Evolutionary conservation across 2,888 invertebrate species (phyloP), one percentile per base, ranked within the genome.

Genomic region (Panopea generosa): DNA sequence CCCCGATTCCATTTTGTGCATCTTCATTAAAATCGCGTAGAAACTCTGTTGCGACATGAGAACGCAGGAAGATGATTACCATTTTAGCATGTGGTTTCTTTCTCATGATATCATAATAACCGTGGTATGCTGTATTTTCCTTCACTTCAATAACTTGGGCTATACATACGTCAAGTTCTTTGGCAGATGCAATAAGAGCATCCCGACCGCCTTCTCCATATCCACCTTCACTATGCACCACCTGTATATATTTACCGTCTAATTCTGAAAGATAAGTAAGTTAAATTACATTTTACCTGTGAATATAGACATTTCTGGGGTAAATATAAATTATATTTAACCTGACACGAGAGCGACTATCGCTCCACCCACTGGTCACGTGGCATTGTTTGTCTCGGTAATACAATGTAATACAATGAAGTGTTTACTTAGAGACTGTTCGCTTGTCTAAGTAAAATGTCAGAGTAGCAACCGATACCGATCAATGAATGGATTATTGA

Each of bases 181-280:
- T 26, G 14, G 73, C 72, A 4, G 40, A 52, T 0, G 49, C 38
- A 6, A 45, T 20, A 2, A 79, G 49, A 0, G 70, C 67, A 38
- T 72, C 68, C 22, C 66, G 45, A 11, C 81, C 77, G 7, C 70
- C 78, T 63, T 76, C 74, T 3, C 83, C 83, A 27, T 76, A 83
- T 7, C 67, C 52, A 11, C 81, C 73, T 43, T 78, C 67, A 53
- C 78, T 83, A 61, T 81, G 73, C 6, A 83, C 71, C 26, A 83
- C 43, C 50, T 83, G 83, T 33, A 83, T 75, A 29, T 77, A 83
- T 27, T 75, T 38, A 6, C 70, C 75, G 0, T 24, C 22, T 4
- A 75, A 33, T 40, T 40, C 60, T 67, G 43, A 18, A 55, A 55
- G n/a, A n/a, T n/a, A n/a, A n/a, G n/a, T n/a, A n/a, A n/a, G n/a